These are phyloP conservation scores for Drosophila koepferae DNA, from an alignment of 2,888 invertebrate species.

Conservation along the genomic window DNA sequence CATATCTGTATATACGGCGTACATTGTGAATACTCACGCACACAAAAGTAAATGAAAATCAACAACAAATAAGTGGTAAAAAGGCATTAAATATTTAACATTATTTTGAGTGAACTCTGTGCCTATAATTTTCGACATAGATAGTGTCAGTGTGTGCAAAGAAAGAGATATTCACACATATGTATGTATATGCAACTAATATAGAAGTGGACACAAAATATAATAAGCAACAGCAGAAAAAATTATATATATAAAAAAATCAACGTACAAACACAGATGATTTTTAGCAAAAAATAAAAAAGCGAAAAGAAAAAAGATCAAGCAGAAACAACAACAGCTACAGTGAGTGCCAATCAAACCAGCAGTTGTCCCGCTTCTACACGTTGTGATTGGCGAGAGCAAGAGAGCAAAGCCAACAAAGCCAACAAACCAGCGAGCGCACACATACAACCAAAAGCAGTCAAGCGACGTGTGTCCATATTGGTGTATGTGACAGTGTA, in stretches of 20 bases:
- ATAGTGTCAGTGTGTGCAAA: constrained; percentile 39
- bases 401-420: constrained; percentile 51
- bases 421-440: constrained; percentile 50
- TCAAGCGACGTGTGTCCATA: constrained; percentile 67
- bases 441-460: constrained; percentile 64
- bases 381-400: constrained; percentile 43
- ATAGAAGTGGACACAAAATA: constrained; percentile 69
- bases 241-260: constrained; percentile 55
- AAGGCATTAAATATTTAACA: constrained; percentile 64
- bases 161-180: constrained; percentile 49
- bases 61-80: constrained; percentile 55
- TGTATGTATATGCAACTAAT: constrained; percentile 69
- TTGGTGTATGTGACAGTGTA: constrained; percentile 41
- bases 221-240: constrained; percentile 62
- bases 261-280: constrained; percentile 79
- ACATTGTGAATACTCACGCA: constrained; percentile 24
- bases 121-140: constrained; percentile 38
- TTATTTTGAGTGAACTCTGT: constrained; percentile 69
- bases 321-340: constrained; percentile 57
- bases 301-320: constrained; percentile 71
- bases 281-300: constrained; percentile 78
- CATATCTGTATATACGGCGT: constrained; percentile 12
- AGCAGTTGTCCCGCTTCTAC: constrained; percentile 75
- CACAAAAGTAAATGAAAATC: constrained; percentile 21
- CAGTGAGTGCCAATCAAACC: constrained; percentile 69